These are phyloP conservation scores for Stenurella melanura DNA, from an alignment of 2,888 invertebrate species.

Conservation along the genomic window DNA sequence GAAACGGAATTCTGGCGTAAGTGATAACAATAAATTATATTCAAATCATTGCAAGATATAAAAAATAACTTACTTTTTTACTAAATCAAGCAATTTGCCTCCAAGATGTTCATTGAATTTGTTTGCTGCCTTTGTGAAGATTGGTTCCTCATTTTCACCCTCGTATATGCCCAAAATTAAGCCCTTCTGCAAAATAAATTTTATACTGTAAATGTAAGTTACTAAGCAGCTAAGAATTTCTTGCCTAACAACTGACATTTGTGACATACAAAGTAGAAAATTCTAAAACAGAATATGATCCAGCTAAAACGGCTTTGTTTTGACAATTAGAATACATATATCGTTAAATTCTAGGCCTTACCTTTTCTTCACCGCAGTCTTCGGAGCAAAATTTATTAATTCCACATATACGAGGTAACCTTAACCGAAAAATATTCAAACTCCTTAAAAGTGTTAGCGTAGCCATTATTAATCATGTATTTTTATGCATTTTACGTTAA, in stretches of 20 bases:
- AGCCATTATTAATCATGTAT: constrained; percentile 53
- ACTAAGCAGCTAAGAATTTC: neutral
- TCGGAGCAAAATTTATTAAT: constrained; percentile 57
- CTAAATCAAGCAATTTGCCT: constrained; percentile 74
- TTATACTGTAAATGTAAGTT: neutral
- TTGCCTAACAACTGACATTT: no score
- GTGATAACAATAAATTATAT: no score
- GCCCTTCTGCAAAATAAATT: constrained; percentile 72
- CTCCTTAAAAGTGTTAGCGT: constrained; percentile 53
- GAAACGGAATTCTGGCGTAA: no score
- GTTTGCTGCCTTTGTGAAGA: constrained; percentile 74
- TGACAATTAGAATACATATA: no score
- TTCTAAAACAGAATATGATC: no score
- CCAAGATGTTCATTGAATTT: constrained; percentile 75
- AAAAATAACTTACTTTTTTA: constrained; percentile 73
- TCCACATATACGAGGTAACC: constrained; percentile 49
- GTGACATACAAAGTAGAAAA: no score
- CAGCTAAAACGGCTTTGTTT: no score
- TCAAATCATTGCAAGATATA: no score
- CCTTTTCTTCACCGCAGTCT: constrained; percentile 57
- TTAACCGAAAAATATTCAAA: constrained; percentile 54
- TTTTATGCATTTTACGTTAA: constrained; percentile 55
- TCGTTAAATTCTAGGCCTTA: constrained; percentile 32
- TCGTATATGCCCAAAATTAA: constrained; percentile 77
- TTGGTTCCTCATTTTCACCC: constrained; percentile 70